Base-by-base conservation (phyloP, 2,113 vertebrate species). In the Origma solitaria region DNA sequence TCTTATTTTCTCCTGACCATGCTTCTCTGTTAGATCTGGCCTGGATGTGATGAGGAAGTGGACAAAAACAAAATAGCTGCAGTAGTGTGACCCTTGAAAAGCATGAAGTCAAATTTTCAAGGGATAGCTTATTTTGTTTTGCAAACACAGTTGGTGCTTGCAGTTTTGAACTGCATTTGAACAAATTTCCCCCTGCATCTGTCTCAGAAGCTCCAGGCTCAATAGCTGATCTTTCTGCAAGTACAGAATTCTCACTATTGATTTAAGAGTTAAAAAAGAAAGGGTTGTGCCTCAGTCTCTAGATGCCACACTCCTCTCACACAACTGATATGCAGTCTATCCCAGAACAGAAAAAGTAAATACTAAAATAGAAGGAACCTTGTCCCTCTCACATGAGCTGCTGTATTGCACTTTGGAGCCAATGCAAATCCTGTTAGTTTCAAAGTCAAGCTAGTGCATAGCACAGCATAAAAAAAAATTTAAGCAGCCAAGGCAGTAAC, bases 381-480 rank as follows among this genome's bases (percentile, higher is more conserved):
- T 75, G 27, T 44, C 51, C 31, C 66, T 82, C 57, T 83, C n/a
- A 82, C 50, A 91, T 42, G 76, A 96, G 73, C 40, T 80, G 20
- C n/a, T 92, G 56, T 27, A 73, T 82, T 44, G 70, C 7, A 60
- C 17, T 77, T 92, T 64, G 86, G 96, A 94, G 82, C 27, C 53
- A 95, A 79, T 65, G 61, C 54, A 97, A 94, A 95, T 91, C 30
- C 45, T 53, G 54, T 92, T 62, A 90, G 40, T 89, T 89, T 88
- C 78, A 81, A 96, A 89, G 40, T 40, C 79, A 60, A 50, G 53
- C 51, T 40, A 76, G 31, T 2, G 3, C 57, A 62, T 9, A 42
- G 23, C 13, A 45, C 4, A 91, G 35, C 27, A 17, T 27, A 31
- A 82, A 38, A 47, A 66, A 60, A 76, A 58, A 47, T 44, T 40